phyloP scores from a whole-genome alignment of 2,113 vertebrate genomes.

The Chlamydotis undulata region DNA sequence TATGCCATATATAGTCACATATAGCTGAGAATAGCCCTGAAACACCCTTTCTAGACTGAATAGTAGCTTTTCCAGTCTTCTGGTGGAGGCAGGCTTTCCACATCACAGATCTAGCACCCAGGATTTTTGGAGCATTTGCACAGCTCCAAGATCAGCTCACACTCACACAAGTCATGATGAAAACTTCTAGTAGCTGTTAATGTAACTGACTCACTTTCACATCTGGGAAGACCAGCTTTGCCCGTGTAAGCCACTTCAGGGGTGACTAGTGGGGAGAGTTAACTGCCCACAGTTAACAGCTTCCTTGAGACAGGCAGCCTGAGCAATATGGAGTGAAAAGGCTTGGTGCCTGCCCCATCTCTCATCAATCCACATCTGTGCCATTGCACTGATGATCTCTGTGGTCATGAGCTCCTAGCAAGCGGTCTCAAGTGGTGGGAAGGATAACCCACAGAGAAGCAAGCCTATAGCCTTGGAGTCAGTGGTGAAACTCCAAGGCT shows the following conservation, averaged over 20 bases:
- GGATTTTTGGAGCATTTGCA: background rate
- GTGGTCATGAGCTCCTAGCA: background rate
- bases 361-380: background rate
- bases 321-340: background rate
- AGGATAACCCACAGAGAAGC: fast-evolving
- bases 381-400: background rate
- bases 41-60: background rate
- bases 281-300: background rate
- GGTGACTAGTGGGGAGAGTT: background rate
- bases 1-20: background rate
- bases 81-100: background rate
- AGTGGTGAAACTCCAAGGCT: background rate
- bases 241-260: background rate
- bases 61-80: background rate
- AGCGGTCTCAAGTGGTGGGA: background rate
- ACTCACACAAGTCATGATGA: background rate
- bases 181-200: background rate
- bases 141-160: background rate
- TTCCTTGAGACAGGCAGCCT: background rate
- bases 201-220: background rate
- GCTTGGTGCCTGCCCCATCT: background rate
- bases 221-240: background rate
- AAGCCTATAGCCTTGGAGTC: background rate
- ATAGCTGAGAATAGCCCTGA: background rate
- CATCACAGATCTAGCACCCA: background rate